A percentile compares a stretch with the other conserved stretches of the same genome.
phyloP scores from a whole-genome alignment of 2,113 vertebrate species.

The Atractosteus spatula region DNA sequence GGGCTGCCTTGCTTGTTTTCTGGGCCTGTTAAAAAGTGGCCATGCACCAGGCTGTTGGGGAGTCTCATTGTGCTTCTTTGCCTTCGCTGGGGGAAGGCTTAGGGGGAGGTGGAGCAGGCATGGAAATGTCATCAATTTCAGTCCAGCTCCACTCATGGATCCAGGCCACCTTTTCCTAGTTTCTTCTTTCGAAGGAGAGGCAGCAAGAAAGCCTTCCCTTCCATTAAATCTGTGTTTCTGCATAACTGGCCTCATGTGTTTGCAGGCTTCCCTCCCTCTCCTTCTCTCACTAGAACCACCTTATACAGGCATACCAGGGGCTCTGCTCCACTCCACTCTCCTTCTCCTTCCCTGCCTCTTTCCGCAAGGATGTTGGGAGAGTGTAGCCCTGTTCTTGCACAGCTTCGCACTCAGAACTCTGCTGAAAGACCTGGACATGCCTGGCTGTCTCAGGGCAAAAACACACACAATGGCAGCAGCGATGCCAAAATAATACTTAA shows the following conservation, averaged over 20 bases:
- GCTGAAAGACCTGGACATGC: neutral
- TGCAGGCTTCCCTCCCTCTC: conserved; percentile 37
- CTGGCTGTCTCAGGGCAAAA: too few relatives aligned
- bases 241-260: conserved; percentile 72
- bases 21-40: neutral
- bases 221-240: conserved; percentile 79
- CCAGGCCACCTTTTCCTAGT: conserved; percentile 50
- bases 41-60: neutral
- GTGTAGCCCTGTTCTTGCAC: too few relatives aligned
- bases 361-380: neutral
- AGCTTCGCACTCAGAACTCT: neutral
- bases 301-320: conserved; percentile 38
- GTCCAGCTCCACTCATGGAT: conserved; percentile 26
- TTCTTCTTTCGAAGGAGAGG: conserved; percentile 60
- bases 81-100: neutral
- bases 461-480: too few relatives aligned
- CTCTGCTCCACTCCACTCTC: neutral
- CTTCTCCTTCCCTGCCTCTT: neutral
- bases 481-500: too few relatives aligned
- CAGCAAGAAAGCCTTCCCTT: conserved; percentile 67
- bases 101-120: neutral
- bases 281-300: conserved; percentile 38
- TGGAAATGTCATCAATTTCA: conserved; percentile 9
- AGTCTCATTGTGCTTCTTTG: neutral
- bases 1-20: neutral